Evolutionary conservation across 2,113 vertebrate genomes (phyloP).

Genomic region (Oxygymnocypris stewartii): DNA sequence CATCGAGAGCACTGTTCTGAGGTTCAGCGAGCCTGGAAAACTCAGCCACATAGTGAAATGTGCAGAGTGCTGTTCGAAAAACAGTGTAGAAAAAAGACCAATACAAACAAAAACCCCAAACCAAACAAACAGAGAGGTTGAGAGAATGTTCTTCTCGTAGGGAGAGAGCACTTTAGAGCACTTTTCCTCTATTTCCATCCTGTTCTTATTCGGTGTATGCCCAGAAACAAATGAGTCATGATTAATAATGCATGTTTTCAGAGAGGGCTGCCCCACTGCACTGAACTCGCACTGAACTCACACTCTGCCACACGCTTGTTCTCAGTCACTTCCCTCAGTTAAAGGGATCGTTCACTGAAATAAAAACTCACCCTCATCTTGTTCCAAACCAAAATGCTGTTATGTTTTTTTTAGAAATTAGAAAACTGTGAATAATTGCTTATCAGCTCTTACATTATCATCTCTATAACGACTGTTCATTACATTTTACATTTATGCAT

Average conservation of each 20-base stretch:
- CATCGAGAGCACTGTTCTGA: neutral
- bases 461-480: neutral
- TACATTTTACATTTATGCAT: no score
- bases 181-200: slow-evolving; percentile 17
- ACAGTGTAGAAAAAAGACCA: neutral
- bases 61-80: slow-evolving; percentile 46
- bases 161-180: slow-evolving; percentile 16
- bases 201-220: neutral
- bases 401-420: neutral
- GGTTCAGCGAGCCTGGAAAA: neutral
- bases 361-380: neutral
- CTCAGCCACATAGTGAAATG: neutral
- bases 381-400: neutral
- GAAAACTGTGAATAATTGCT: neutral
- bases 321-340: neutral
- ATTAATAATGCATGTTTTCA: slow-evolving; percentile 46
- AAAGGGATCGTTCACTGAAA: neutral
- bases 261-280: slow-evolving; percentile 16
- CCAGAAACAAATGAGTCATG: slow-evolving; percentile 15
- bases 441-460: neutral
- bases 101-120: neutral
- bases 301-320: neutral
- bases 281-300: no score
- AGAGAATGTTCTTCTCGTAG: slow-evolving; percentile 7
- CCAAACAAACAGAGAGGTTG: slow-evolving; percentile 33